Evolutionary conservation across 2,113 vertebrate species (phyloP).

Genomic region (Acanthochromis polyacanthus): DNA sequence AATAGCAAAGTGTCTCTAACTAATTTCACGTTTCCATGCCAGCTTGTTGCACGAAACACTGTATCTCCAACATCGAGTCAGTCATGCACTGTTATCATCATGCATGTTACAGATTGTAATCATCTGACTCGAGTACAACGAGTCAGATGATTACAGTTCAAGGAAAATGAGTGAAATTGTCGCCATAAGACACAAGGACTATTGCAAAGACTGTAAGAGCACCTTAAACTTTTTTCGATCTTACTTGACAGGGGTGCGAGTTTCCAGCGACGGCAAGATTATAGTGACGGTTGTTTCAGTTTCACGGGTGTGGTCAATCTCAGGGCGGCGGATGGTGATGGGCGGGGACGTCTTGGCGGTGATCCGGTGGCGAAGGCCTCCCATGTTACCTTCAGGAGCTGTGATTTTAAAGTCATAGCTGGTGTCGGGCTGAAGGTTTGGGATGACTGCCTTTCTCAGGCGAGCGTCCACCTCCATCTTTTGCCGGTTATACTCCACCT

Average conservation of each 20-base stretch:
- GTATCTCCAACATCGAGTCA: constrained; percentile 3
- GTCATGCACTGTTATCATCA: not conserved
- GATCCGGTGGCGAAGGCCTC: constrained; percentile 94
- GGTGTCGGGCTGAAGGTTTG: constrained; percentile 92
- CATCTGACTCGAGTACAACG: not conserved
- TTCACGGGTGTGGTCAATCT: constrained; percentile 90
- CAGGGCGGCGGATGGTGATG: constrained; percentile 89
- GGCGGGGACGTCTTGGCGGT: constrained; percentile 93
- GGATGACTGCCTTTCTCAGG: constrained; percentile 94
- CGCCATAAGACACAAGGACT: not conserved
- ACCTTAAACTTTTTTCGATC: constrained; percentile 36
- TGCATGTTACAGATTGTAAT: not conserved
- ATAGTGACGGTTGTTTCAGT: constrained; percentile 91
- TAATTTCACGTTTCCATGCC: not conserved
- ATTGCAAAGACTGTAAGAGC: not conserved
- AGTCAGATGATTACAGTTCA: not conserved
- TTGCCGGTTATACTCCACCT: constrained; percentile 95
- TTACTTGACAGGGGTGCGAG: constrained; percentile 90
- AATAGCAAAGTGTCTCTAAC: constrained; percentile 2
- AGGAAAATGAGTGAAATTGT: constrained; percentile 1
- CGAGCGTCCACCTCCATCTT: constrained; percentile 93
- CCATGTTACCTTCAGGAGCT: constrained; percentile 92
- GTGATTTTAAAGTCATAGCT: constrained; percentile 96
- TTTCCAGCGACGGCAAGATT: constrained; percentile 90
- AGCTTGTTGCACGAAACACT: not conserved